Evolutionary conservation across 2,888 invertebrate genomes (phyloP).

Genomic region (Epinotia ramella): DNA sequence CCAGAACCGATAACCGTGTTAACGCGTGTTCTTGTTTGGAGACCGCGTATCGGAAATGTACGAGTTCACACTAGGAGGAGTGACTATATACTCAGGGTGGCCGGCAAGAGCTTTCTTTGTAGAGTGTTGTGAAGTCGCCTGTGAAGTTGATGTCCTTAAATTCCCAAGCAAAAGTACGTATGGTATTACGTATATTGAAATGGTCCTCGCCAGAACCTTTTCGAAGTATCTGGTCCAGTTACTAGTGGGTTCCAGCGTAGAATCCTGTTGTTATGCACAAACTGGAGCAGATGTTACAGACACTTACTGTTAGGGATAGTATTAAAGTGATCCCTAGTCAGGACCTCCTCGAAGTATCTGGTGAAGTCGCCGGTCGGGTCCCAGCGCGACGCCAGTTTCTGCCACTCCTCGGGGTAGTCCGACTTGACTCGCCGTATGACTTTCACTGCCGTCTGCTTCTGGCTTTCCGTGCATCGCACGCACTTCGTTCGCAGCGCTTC

Average conservation of each 20-base stretch:
- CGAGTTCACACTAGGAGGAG: too few species aligned
- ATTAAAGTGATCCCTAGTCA: conserved; percentile 74
- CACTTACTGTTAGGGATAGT: conserved; percentile 62
- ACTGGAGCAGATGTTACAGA: background rate
- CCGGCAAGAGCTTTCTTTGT: too few species aligned
- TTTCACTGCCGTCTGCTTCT: conserved; percentile 88
- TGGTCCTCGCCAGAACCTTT: conserved; percentile 72
- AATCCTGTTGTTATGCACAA: conserved; percentile 84
- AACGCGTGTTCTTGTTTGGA: too few species aligned
- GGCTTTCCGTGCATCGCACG: conserved; percentile 87
- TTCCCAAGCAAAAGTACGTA: too few species aligned
- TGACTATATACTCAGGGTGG: too few species aligned
- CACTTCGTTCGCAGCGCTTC: conserved; percentile 89
- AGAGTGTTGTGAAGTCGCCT: too few species aligned
- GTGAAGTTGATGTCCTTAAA: too few species aligned
- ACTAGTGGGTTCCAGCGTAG: conserved; percentile 88
- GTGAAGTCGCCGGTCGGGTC: conserved; percentile 89
- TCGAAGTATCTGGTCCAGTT: conserved; percentile 83
- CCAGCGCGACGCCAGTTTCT: conserved; percentile 87
- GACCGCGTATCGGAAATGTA: too few species aligned
- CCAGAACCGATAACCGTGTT: too few species aligned
- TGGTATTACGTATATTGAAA: conserved; percentile 59
- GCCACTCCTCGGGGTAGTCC: conserved; percentile 88
- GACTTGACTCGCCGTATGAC: conserved; percentile 87
- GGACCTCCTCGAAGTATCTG: conserved; percentile 76